Conservation (phyloP, 2,797 vertebrate genomes). For the Chelonia mydas region DNA sequence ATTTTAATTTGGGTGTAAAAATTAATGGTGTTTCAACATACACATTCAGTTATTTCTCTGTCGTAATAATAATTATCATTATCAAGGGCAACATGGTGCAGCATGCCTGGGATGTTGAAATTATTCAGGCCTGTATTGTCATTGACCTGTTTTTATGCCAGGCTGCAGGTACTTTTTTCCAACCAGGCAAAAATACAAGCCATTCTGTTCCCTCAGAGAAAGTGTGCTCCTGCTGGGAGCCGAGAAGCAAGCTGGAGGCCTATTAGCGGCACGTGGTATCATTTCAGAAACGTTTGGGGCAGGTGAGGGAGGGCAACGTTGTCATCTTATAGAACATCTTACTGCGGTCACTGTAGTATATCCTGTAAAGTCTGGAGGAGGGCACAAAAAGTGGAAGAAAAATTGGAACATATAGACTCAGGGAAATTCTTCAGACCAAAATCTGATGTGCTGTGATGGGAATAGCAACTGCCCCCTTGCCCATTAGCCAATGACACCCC, state of each 20-base stretch:
- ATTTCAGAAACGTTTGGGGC: neutral
- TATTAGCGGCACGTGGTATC: neutral
- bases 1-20: neutral
- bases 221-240: neutral
- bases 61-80: neutral
- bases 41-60: neutral
- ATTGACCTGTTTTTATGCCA: neutral
- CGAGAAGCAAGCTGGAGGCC: neutral
- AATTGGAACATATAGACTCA: neutral
- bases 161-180: neutral
- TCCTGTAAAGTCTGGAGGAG: neutral
- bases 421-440: neutral
- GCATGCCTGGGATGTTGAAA: neutral
- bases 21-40: neutral
- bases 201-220: neutral
- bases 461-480: neutral
- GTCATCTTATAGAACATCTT: neutral
- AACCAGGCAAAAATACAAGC: neutral
- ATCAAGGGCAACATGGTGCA: neutral
- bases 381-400: neutral
- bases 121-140: neutral
- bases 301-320: neutral
- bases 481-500: neutral
- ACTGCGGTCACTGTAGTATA: neutral
- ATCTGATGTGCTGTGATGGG: neutral